Evolutionary conservation across 2,888 invertebrate genomes (phyloP).

Genomic region (Drosophila tripunctata): DNA sequence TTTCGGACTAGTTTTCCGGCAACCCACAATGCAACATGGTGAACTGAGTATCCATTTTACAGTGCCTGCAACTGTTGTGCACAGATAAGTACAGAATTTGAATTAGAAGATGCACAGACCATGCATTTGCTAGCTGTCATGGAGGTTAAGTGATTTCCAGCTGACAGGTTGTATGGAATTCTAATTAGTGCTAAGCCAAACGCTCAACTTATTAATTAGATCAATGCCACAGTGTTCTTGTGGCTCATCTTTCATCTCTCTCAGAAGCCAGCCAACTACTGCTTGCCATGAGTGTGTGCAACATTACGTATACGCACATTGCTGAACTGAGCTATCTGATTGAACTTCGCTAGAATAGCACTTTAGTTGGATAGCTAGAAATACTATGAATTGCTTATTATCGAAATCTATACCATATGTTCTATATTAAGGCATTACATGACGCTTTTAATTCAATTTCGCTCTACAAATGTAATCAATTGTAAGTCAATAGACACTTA

Average conservation of each 20-base stretch:
- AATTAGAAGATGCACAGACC: not conserved
- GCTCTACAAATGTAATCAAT: too few relatives aligned
- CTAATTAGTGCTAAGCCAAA: conserved; percentile 14
- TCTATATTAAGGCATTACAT: too few relatives aligned
- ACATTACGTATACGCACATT: conserved; percentile 31
- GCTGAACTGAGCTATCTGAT: not conserved
- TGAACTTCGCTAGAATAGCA: conserved; percentile 22
- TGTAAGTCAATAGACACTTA: too few relatives aligned
- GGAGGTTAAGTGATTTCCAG: not conserved
- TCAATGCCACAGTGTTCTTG: not conserved
- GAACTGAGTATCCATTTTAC: too few relatives aligned
- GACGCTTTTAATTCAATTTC: too few relatives aligned
- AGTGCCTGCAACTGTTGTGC: not conserved
- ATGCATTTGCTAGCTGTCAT: conserved; percentile 32
- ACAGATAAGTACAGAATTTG: conserved; percentile 35
- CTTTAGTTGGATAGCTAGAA: not conserved
- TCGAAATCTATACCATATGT: not conserved
- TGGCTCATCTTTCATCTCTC: not conserved
- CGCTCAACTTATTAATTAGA: conserved; percentile 26
- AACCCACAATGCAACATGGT: not conserved
- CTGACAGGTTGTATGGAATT: not conserved
- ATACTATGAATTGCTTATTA: not conserved
- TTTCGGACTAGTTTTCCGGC: not conserved
- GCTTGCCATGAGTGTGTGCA: conserved; percentile 7
- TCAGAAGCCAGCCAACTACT: not conserved